A percentile compares a stretch with the other conserved stretches of the same genome.
phyloP scores from a whole-genome alignment of 2,113 vertebrate genomes.

The Leptobrachium ailaonicum region DNA sequence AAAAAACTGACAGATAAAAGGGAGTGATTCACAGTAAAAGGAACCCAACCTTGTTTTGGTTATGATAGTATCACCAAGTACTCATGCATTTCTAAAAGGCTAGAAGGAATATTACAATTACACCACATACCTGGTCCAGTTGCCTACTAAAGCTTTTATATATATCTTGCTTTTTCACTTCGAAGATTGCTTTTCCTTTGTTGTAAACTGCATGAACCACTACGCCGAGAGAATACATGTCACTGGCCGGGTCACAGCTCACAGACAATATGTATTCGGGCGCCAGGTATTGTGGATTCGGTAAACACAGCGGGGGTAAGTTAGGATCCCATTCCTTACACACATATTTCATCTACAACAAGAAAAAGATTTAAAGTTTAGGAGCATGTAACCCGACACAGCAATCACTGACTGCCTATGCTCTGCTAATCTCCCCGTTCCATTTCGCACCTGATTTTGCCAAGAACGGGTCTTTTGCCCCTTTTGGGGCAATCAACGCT shows the following conservation, averaged over 20 bases:
- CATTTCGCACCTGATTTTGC: too few relatives aligned
- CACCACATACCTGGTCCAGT: constrained; percentile 85
- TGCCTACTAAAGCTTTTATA: constrained; percentile 98
- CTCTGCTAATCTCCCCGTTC: too few relatives aligned
- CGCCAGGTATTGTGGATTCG: constrained; percentile 95
- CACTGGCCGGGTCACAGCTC: constrained; percentile 94
- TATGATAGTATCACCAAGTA: too few relatives aligned
- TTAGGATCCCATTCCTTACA: constrained; percentile 99
- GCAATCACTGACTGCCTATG: too few relatives aligned
- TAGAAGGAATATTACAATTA: too few relatives aligned
- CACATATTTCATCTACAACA: constrained; percentile 80
- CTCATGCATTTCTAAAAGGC: too few relatives aligned
- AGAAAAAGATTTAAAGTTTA: neutral
- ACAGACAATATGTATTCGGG: constrained; percentile 98
- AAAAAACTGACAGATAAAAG: too few relatives aligned
- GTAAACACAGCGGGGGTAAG: constrained; percentile 91
- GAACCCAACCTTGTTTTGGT: too few relatives aligned
- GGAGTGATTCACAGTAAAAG: too few relatives aligned
- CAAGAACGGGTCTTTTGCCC: too few relatives aligned
- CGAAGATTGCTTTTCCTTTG: constrained; percentile 93
- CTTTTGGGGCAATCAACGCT: too few relatives aligned
- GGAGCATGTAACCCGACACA: too few relatives aligned
- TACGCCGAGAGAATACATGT: constrained; percentile 97
- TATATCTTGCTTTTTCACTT: constrained; percentile 96
- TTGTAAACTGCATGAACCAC: constrained; percentile 93